phyloP scores from a whole-genome alignment of 2,797 vertebrate genomes.

The Coregonus suidteri region DNA sequence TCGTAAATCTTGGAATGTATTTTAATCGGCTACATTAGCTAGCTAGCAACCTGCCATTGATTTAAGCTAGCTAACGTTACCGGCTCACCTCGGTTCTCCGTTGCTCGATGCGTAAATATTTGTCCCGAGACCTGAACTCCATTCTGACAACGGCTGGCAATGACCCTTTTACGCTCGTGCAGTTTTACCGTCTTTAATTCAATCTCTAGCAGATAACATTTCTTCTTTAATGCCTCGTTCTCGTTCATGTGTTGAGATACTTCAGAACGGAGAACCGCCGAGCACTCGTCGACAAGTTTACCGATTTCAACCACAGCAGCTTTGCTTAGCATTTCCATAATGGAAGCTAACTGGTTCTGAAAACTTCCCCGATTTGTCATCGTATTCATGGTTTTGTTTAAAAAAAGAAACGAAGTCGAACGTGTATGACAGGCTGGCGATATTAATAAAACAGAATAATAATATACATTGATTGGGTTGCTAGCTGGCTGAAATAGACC shows the following conservation, averaged over 20 bases:
- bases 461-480: not conserved
- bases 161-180: not conserved
- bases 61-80: too few relatives aligned
- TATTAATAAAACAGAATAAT: not conserved
- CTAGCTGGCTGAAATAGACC: not conserved
- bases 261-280: conserved; percentile 72
- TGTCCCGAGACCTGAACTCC: conserved; percentile 45
- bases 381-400: conserved; percentile 28
- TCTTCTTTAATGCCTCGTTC: conserved; percentile 77
- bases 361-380: conserved; percentile 73
- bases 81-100: conserved; percentile 8
- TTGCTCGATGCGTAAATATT: not conserved
- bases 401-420: not conserved
- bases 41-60: too few relatives aligned
- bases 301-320: conserved; percentile 74
- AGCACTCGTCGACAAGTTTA: conserved; percentile 76
- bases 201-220: conserved; percentile 73
- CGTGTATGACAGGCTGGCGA: not conserved
- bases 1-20: too few relatives aligned
- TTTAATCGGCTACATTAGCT: too few relatives aligned
- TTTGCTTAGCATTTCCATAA: conserved; percentile 76
- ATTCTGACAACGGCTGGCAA: conserved; percentile 39
- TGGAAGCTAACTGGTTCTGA: conserved; percentile 68
- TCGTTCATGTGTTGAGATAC: conserved; percentile 73
- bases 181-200: conserved; percentile 69